These are phyloP conservation scores for Spermophilus dauricus DNA, from an alignment of 2,113 vertebrate species.

Conservation along the genomic window DNA sequence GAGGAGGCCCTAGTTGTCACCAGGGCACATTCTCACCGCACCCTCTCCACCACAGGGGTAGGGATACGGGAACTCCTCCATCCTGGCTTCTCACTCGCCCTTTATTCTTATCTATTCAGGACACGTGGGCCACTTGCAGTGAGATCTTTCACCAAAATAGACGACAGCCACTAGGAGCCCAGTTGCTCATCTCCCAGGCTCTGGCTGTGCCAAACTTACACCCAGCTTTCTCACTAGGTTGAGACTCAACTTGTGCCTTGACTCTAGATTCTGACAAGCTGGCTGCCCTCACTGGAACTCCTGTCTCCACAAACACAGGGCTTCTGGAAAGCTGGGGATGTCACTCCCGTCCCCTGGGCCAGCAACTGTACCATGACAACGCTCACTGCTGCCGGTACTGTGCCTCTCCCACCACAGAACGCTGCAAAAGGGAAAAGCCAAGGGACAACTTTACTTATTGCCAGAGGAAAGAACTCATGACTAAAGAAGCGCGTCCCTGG, in stretches of 20 bases:
- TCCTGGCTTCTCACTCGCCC: neutral
- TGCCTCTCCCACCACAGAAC: constrained; percentile 21
- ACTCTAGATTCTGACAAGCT: constrained; percentile 76
- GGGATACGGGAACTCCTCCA: neutral
- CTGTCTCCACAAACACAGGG: constrained; percentile 66
- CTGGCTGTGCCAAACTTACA: constrained; percentile 59
- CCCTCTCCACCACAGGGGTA: neutral
- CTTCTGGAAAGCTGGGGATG: constrained; percentile 71
- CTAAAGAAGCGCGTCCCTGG: constrained; percentile 41
- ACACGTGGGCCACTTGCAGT: neutral
- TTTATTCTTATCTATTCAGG: neutral
- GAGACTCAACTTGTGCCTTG: constrained; percentile 46
- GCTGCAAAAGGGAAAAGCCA: neutral
- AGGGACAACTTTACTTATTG: too few relatives aligned
- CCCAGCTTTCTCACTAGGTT: constrained; percentile 47
- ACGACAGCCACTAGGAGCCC: neutral
- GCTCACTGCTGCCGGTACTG: constrained; percentile 41
- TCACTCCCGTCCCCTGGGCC: constrained; percentile 62
- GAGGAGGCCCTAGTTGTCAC: neutral
- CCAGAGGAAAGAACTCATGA: neutral
- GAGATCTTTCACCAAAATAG: constrained; percentile 4
- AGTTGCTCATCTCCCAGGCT: neutral
- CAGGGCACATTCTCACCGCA: neutral
- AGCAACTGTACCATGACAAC: constrained; percentile 71
- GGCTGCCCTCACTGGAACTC: constrained; percentile 68